Conservation (phyloP, 2,113 vertebrate genomes). For the Odontophorus gujanensis region DNA sequence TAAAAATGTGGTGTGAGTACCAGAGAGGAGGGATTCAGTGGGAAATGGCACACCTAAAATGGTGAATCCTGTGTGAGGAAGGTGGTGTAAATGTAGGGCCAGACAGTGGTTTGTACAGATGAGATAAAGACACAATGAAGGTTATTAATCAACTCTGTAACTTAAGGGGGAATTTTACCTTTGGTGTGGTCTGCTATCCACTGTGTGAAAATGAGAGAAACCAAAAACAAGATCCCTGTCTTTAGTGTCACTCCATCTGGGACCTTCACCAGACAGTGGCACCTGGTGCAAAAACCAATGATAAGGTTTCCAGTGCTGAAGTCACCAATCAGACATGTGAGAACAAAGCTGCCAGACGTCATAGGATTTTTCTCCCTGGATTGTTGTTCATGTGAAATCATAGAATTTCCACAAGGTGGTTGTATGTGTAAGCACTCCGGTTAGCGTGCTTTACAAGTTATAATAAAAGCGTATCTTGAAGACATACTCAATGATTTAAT, state of each 20-base stretch:
- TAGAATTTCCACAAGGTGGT: background rate
- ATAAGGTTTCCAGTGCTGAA: background rate
- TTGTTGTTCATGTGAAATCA: background rate
- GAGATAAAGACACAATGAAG: background rate
- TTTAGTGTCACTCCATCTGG: background rate
- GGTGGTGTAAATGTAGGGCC: background rate
- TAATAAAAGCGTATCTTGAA: conserved; percentile 1
- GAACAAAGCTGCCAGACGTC: background rate
- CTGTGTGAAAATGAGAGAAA: background rate
- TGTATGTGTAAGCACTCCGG: background rate
- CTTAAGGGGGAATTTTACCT: background rate
- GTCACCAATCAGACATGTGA: background rate
- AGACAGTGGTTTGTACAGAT: background rate
- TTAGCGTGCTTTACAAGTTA: background rate
- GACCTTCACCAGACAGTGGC: background rate
- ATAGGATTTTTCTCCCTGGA: background rate
- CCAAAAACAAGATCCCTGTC: background rate
- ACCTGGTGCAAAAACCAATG: background rate
- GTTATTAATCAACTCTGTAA: background rate
- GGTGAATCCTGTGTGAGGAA: background rate
- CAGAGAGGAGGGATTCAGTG: background rate
- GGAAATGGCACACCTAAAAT: background rate
- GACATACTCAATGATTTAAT: background rate
- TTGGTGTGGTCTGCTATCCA: background rate
- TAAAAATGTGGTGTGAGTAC: background rate